Evolutionary conservation across 2,797 vertebrate species (phyloP).

Genomic region (Chanos chanos): DNA sequence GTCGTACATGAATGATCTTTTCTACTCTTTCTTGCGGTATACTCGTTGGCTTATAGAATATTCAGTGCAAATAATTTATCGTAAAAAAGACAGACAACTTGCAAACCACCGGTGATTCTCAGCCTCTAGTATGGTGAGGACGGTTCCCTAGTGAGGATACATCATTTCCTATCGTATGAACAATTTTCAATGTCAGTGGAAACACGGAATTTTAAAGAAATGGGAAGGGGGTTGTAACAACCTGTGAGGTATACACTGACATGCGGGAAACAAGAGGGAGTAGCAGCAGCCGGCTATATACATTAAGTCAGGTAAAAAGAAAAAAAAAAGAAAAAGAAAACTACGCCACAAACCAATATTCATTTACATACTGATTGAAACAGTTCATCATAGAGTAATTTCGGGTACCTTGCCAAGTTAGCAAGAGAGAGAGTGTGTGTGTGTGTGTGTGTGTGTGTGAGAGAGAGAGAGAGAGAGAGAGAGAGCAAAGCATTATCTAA

Average conservation of each 20-base stretch:
- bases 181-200: conserved; percentile 78
- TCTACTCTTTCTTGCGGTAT: conserved; percentile 76
- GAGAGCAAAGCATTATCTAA: conserved; percentile 91
- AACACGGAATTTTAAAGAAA: conserved; percentile 63
- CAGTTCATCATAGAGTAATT: conserved; percentile 95
- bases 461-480: conserved; percentile 86
- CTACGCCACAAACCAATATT: conserved; percentile 84
- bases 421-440: conserved; percentile 84
- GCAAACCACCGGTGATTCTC: conserved; percentile 67
- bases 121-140: conserved; percentile 79
- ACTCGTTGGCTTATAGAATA: conserved; percentile 84
- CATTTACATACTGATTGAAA: conserved; percentile 99
- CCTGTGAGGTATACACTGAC: conserved; percentile 44
- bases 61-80: conserved; percentile 89
- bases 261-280: conserved; percentile 61
- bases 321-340: too few relatives aligned
- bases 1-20: conserved; percentile 91
- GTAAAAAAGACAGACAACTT: conserved; percentile 38
- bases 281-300: conserved; percentile 74
- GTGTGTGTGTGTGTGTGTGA: conserved; percentile 85
- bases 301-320: conserved; percentile 75
- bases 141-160: conserved; percentile 81
- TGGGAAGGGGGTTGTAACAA: conserved; percentile 59
- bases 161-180: conserved; percentile 83
- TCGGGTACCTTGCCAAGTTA: conserved; percentile 87